These are phyloP conservation scores for Circaetus gallicus DNA, from an alignment of 2,113 vertebrate genomes.

Conservation along the genomic window DNA sequence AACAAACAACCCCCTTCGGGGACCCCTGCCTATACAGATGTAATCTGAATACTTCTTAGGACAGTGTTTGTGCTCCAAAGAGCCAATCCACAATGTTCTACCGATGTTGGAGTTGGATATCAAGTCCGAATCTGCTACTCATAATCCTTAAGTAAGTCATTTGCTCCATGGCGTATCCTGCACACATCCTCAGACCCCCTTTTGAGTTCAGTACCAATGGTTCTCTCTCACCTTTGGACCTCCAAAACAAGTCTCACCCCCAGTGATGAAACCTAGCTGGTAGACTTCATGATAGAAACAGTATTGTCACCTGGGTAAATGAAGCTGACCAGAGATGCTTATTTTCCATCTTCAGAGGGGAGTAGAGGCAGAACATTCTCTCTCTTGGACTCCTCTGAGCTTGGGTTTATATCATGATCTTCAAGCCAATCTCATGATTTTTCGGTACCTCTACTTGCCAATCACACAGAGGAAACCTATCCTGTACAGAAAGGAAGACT, in stretches of 20 bases:
- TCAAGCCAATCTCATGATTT: background rate
- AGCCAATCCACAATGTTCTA: background rate
- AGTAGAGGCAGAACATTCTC: background rate
- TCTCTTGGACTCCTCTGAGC: background rate
- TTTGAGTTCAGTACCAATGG: background rate
- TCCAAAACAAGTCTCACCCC: background rate
- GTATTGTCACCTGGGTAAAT: background rate
- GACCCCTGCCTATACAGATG: background rate
- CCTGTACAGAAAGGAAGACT: background rate
- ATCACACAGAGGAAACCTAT: background rate
- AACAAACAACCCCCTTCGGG: background rate
- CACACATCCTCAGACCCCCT: rapidly evolving
- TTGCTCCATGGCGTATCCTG: background rate
- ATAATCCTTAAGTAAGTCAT: background rate
- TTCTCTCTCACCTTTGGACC: background rate
- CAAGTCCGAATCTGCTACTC: background rate
- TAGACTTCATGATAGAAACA: background rate
- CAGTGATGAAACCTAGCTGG: background rate
- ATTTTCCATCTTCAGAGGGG: background rate
- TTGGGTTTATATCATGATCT: background rate
- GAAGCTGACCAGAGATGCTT: background rate
- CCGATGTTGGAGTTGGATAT: background rate
- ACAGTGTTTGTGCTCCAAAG: background rate
- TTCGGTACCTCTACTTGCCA: background rate
- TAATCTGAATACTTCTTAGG: background rate